Evolutionary conservation across 2,888 invertebrate species (phyloP), one percentile per base, ranked within the genome.

Genomic region (Carpatolechia fugitivella): DNA sequence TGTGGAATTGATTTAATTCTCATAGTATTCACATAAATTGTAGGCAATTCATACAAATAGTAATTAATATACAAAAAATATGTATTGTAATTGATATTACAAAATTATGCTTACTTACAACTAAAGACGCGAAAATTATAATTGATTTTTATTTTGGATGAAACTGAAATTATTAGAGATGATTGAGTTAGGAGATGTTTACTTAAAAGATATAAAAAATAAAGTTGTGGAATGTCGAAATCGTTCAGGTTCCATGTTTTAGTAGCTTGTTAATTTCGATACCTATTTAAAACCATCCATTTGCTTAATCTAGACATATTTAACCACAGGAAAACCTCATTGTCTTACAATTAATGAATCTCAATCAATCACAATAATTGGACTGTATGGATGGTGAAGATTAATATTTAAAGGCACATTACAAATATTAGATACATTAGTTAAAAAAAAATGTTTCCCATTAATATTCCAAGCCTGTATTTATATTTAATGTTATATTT

Each of bases 1-100:
- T 85, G 84, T 82, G 74, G 76, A 80, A 86, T 83, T 72, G 70
- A 74, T 84, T 85, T 85, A 81, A 83, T 83, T 78, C 74, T 74
- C 73, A 70, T 74, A 81, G 81, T 77, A 75, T 74, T 80, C 66
- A 74, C 81, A 80, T 80, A 78, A 79, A 78, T 76, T 76, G 77
- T 72, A 71, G 70, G 65, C 72, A 76, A 72, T 75, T 75, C 70
- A 75, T 69, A 72, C 73, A 74, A 73, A 72, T 74, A 72, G 76
- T 77, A 82, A 48, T 48, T 46, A 33, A 51, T 51, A 38, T 54
- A 54, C 33, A 54, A 54, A 53, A 54, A 56, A 78, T 76, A 79
- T 73, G 64, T 71, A 74, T 72, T 24, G 78, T 76, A n/a, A n/a
- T n/a, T n/a, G n/a, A n/a, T 68, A 77, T 76, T 80, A 82, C 75